A percentile compares a stretch with the other conserved stretches of the same genome.
These are phyloP conservation scores for Pteromalus puparum DNA, from an alignment of 1,140 invertebrate species.

Conservation along the genomic window DNA sequence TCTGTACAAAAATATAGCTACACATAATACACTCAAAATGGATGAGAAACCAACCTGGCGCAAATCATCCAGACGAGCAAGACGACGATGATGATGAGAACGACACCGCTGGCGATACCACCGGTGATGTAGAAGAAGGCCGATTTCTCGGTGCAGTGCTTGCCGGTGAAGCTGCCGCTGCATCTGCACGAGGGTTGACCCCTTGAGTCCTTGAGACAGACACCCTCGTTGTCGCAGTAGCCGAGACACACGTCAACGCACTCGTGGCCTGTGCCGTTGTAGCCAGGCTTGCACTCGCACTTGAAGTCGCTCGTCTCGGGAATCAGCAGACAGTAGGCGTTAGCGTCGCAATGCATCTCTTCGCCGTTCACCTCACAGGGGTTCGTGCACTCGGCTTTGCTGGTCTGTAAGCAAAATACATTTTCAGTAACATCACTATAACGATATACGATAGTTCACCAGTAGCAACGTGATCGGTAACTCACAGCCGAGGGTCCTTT, in stretches of 20 bases:
- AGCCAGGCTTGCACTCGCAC: conserved; percentile 96
- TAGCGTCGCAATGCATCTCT: conserved; percentile 89
- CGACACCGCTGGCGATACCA: conserved; percentile 92
- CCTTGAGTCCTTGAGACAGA: conserved; percentile 90
- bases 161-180: conserved; percentile 93
- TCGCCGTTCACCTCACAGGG: conserved; percentile 91
- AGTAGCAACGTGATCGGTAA: conserved; percentile 51
- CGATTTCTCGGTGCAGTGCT: conserved; percentile 91
- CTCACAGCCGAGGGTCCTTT: conserved; percentile 86
- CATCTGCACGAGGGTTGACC: conserved; percentile 92
- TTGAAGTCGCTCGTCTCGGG: conserved; percentile 91
- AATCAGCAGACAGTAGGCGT: conserved; percentile 92
- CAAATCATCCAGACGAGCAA: conserved; percentile 98
- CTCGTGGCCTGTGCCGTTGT: conserved; percentile 89
- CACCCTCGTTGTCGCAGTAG: conserved; percentile 94
- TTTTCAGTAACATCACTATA: neutral
- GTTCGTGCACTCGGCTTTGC: conserved; percentile 91
- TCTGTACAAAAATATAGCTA: neutral
- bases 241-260: conserved; percentile 91
- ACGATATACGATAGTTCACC: neutral
- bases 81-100: conserved; percentile 93
- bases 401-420: conserved; percentile 76
- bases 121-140: conserved; percentile 96
- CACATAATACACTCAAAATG: too few relatives aligned
- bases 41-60: conserved; percentile 79